Base-by-base conservation (phyloP, 2,797 vertebrate genomes). In the Galagoides demidoff region DNA sequence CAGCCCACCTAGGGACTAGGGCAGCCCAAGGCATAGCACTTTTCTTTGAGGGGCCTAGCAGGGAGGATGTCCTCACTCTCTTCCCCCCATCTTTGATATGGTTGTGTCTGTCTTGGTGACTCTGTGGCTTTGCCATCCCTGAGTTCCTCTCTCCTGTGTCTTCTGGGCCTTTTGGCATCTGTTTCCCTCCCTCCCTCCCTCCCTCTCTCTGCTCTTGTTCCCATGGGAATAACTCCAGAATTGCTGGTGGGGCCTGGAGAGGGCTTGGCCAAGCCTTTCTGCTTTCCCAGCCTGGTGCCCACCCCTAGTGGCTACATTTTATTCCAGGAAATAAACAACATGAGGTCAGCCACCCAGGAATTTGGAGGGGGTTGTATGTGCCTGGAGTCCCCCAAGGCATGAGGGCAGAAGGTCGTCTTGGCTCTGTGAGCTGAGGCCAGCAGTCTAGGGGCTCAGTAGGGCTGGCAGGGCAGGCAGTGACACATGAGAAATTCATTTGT, bases 161-260 rank as follows among this genome's bases (percentile, higher is more conserved):
- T 19, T 34, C 22, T 68, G 39, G 66, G 43, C 43, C 4, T 1
- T 84, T 43, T 66, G 61, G 61, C 29, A 31, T 7, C 34, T 59
- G 6, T 83, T 17, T 85, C 45, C 39, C 34, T 86, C 17, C 22
- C 23, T 22, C 29, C 34, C 1, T n/a, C 19, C 22, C 25, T 2
- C 29, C 5, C 34, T 37, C 29, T n/a, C 6, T 22, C 31, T 12
- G 2, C 27, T 22, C n/a, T 45, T 55, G 34, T 70, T 76, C 81
- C 31, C 1, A 0, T 11, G 29, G 93, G 95, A 98, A 97, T 97
- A 89, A 90, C 95, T 89, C 97, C 98, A 98, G 97, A 98, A 97
- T 97, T 97, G 9, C 27, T 93, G 71, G 94, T 64, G 57, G 77
- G 10, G 55, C 49, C 88, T 66, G 49, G 91, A 27, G n/a, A 59